Evolutionary conservation across 2,797 vertebrate genomes (phyloP).

Genomic region (Amblyraja radiata): DNA sequence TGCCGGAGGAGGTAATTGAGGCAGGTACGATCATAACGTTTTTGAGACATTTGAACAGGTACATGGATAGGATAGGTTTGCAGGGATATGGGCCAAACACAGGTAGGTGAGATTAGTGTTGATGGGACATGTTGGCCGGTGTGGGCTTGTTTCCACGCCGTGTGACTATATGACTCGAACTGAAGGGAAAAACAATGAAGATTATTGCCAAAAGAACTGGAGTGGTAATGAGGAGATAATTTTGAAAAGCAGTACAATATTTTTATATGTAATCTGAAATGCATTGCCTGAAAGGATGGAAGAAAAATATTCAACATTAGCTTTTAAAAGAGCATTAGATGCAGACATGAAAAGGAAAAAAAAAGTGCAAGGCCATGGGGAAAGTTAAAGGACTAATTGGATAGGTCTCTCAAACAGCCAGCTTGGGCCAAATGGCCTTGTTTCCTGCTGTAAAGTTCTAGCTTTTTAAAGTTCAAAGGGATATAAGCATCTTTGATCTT

Average conservation of each 20-base stretch:
- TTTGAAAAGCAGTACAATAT: neutral
- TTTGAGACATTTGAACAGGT: too few relatives aligned
- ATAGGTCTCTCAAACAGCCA: neutral
- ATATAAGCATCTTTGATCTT: neutral
- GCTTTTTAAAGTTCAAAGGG: neutral
- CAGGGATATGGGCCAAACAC: too few relatives aligned
- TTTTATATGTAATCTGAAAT: neutral
- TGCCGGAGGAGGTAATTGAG: too few relatives aligned
- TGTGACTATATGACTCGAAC: too few relatives aligned
- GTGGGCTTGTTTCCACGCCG: too few relatives aligned
- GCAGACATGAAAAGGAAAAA: neutral
- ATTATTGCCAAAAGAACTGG: neutral
- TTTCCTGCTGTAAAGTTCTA: neutral
- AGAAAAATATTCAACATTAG: neutral
- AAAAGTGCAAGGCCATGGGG: neutral
- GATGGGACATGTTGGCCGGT: too few relatives aligned
- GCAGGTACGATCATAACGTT: too few relatives aligned
- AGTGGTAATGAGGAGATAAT: neutral
- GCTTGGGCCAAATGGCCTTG: neutral
- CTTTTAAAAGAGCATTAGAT: neutral
- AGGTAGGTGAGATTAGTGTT: too few relatives aligned
- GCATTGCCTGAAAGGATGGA: neutral
- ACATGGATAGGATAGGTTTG: too few relatives aligned
- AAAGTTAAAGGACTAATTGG: neutral
- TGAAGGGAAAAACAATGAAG: too few relatives aligned